Evolutionary conservation across 2,888 invertebrate species (phyloP), one percentile per base, ranked within the genome.

Genomic region (Limulus polyphemus): DNA sequence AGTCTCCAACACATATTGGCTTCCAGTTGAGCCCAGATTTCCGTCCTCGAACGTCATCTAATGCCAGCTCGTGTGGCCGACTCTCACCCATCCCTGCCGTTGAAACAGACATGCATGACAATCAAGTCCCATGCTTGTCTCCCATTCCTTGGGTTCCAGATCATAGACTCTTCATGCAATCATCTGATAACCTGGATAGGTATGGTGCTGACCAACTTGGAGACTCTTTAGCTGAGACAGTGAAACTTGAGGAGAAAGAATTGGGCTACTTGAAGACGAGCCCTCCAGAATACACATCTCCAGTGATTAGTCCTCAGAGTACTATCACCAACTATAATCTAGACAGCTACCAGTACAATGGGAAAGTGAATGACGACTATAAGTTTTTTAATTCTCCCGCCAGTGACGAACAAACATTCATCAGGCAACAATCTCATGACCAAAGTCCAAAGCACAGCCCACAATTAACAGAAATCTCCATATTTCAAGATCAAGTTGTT

Each of bases 11-110:
- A 50, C 67, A 69, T 17, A 67, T 62, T 56, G 70, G 67, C n/a
- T 73, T 73, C 73, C 90, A 79, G 84, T 85, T 73, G 63, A 78
- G 78, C 79, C 87, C 88, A 81, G 72, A 71, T 57, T 86, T 81
- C 75, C 79, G 84, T 82, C 90, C 90, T 71, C 83, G 95, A 73
- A 89, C 94, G 62, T 88, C 91, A 62, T 95, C 94, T 70, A 94
- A 93, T 79, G 93, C 95, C 65, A 93, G 93, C 66, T 93, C 93
- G 65, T 88, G 89, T 74, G 90, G 93, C 64, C 84, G 94, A 59
- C 81, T 95, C 70, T 93, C 94, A 70, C 94, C 95, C 55, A 90
- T 92, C 72, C 88, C 89, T 50, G 87, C 91, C 48, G 82, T 87
- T 71, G 77, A 77, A 67, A 73, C 76, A 14, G 78, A 78, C 71